phyloP scores from a whole-genome alignment of 2,113 vertebrate genomes.

The Limnothrissa miodon region DNA sequence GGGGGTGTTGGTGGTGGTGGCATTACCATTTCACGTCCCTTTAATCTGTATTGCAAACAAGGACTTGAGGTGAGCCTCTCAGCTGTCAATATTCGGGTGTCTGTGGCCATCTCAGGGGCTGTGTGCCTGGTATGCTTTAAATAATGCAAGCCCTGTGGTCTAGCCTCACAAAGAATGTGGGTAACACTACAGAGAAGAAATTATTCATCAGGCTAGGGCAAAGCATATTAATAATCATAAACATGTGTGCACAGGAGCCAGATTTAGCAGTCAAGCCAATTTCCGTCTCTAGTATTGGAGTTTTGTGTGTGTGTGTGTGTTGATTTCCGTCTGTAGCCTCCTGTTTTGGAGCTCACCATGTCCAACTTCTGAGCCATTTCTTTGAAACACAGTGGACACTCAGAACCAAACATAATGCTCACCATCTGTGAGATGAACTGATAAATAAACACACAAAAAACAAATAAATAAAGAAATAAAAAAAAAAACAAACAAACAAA shows the following conservation, averaged over 20 bases:
- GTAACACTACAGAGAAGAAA: not conserved
- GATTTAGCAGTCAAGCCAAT: not conserved
- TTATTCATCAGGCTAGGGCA: not conserved
- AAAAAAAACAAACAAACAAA: not conserved
- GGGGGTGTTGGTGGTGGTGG: too few species aligned
- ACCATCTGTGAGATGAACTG: not conserved
- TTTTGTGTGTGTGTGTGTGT: too few species aligned
- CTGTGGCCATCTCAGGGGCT: conserved; percentile 24
- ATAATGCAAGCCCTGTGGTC: conserved; percentile 30
- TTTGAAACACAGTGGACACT: not conserved
- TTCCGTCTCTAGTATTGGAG: too few species aligned
- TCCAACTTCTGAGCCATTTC: not conserved
- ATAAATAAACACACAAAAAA: not conserved
- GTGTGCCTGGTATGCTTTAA: conserved; percentile 23
- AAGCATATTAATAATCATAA: not conserved
- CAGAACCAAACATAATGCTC: not conserved
- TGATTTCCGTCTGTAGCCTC: not conserved
- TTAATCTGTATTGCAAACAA: conserved; percentile 58
- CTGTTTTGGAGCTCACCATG: not conserved
- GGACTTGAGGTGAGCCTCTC: conserved; percentile 26
- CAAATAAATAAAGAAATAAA: not conserved
- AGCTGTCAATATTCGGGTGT: conserved; percentile 19
- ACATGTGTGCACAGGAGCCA: not conserved
- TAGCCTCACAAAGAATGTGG: not conserved
- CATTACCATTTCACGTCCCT: conserved; percentile 55